phyloP scores from a whole-genome alignment of 2,797 vertebrate genomes.

The Macropus fuliginosus region DNA sequence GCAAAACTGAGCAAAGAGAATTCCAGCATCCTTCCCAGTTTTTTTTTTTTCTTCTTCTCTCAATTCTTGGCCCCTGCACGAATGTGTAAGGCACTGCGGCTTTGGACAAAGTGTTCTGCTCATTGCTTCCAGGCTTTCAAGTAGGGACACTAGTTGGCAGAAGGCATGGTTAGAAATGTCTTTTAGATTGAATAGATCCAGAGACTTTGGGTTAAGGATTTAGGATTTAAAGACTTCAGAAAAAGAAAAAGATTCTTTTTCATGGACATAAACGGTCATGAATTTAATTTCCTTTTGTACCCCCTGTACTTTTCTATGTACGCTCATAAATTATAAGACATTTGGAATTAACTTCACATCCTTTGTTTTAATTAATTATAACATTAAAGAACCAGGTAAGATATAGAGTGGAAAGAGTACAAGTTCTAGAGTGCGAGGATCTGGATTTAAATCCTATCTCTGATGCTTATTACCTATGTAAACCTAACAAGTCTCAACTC shows the following conservation, averaged over 20 bases:
- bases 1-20: conserved; percentile 23
- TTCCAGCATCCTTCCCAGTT: conserved; percentile 29
- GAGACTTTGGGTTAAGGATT: background rate
- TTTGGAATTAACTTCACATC: conserved; percentile 69
- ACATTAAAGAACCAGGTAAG: conserved; percentile 72
- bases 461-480: background rate
- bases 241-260: conserved; percentile 2
- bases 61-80: background rate
- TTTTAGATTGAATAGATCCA: background rate
- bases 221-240: conserved; percentile 25
- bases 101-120: background rate
- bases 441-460: background rate
- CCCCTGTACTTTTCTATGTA: conserved; percentile 26
- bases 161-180: background rate
- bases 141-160: background rate
- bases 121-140: conserved; percentile 20
- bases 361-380: conserved; percentile 79
- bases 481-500: background rate
- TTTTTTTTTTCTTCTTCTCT: background rate
- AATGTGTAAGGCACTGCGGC: background rate
- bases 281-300: conserved; percentile 53
- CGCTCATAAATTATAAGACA: conserved; percentile 45
- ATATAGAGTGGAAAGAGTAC: conserved; percentile 14
- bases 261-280: conserved; percentile 45
- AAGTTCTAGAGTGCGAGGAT: background rate